Base-by-base conservation (phyloP, 2,113 vertebrate species). In the Chelonoidis abingdonii region DNA sequence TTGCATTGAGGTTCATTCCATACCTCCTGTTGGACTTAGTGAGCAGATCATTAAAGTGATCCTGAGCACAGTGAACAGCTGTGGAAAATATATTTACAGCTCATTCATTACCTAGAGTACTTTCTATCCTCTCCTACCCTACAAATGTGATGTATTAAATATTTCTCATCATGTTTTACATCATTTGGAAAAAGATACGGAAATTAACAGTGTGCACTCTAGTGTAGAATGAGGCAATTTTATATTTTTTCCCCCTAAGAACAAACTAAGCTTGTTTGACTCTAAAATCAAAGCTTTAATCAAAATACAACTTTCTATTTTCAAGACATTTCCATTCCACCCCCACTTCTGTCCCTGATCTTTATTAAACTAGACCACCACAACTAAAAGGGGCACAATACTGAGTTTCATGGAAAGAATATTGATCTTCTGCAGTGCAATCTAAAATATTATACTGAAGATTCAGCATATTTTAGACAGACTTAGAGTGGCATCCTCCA, bases 21-120 rank as follows among this genome's bases (percentile, higher is more conserved):
- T 79, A 47, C 59, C 65, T 94, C 84, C 27, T 92, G 83, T 87
- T 83, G 89, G 81, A 88, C 47, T 87, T 89, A 87, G 49, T 86
- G 95, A 84, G 83, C 92, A 76, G 82, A 72, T 90, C 96, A 89
- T 89, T 95, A 96, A 79, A 85, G 82, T 49, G 8, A 84, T 90
- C 94, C 90, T 86, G 93, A 96, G 35, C 87, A 84, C 83, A 87
- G 56, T 83, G 94, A 97, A 89, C 57, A 90, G 50, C 89, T 97
- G 89, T 86, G 69, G 62, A 95, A 87, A 95, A 94, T 72, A 94
- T 41, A 96, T 86, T 91, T 97, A 96, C n/a, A 80, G 82, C 86
- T 93, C 89, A 91, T 72, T 97, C 93, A 89, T 80, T 92, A 90
- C 65, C 79, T 91, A 72, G 44, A 97, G 79, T 79, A 54, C 88